phyloP scores from a whole-genome alignment of 64 coral and sea anemone genomes.

The Catalaphyllia jardinei region DNA sequence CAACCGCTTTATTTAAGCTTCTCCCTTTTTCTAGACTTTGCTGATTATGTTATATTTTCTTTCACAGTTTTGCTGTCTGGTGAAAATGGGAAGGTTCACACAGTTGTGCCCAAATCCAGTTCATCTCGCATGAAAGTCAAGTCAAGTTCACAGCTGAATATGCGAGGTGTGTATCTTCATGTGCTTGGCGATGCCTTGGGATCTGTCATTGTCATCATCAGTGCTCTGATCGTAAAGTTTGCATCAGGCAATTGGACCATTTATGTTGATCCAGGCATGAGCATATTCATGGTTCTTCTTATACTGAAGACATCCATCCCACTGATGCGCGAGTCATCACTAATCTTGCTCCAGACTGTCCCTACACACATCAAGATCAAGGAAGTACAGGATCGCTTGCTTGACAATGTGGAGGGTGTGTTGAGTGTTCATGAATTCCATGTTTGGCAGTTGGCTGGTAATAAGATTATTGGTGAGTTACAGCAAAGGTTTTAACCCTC shows the following conservation, averaged over 20 bases:
- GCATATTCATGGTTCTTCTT: slow-evolving; percentile 79
- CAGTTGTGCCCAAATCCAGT: slow-evolving; percentile 22
- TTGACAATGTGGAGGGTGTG: slow-evolving; percentile 88
- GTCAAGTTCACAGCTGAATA: slow-evolving; percentile 91
- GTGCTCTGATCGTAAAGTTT: slow-evolving; percentile 87
- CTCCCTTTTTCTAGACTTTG: not conserved
- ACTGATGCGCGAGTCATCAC: slow-evolving; percentile 80
- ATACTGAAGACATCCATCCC: slow-evolving; percentile 94
- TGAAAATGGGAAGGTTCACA: slow-evolving; percentile 23
- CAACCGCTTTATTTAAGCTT: too few relatives aligned
- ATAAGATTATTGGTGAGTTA: slow-evolving; percentile 96
- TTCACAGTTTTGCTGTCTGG: slow-evolving; percentile 36
- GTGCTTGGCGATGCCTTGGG: slow-evolving; percentile 96
- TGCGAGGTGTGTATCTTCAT: slow-evolving; percentile 95
- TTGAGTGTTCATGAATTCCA: slow-evolving; percentile 97
- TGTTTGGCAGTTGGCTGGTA: slow-evolving; percentile 98
- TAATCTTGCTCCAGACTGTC: slow-evolving; percentile 96
- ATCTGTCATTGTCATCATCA: slow-evolving; percentile 93
- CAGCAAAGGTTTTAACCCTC: too few relatives aligned
- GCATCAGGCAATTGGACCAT: slow-evolving; percentile 84
- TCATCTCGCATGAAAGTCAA: slow-evolving; percentile 13
- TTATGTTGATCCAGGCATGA: slow-evolving; percentile 96
- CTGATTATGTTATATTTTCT: not conserved
- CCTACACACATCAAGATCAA: slow-evolving; percentile 97
- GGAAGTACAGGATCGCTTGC: slow-evolving; percentile 84